These are phyloP conservation scores for Embiotoca jacksoni DNA, from an alignment of 2,113 vertebrate genomes.

Conservation along the genomic window DNA sequence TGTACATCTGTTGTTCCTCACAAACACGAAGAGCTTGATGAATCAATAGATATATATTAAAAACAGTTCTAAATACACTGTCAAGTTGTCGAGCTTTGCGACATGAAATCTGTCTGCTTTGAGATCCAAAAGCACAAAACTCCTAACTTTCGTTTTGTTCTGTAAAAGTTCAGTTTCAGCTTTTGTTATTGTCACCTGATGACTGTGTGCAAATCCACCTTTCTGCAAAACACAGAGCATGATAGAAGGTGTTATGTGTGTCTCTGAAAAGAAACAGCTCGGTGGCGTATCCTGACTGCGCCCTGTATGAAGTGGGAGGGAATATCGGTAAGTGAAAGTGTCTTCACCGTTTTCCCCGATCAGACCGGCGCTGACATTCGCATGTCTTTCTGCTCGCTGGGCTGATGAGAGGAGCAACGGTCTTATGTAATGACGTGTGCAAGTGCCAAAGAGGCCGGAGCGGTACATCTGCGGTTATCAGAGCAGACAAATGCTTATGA, in stretches of 20 bases:
- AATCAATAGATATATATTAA: too few relatives aligned
- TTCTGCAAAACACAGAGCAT: background rate
- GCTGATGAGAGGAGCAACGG: conserved; percentile 56
- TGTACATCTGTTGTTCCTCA: too few relatives aligned
- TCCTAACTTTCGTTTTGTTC: too few relatives aligned
- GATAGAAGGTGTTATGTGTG: background rate
- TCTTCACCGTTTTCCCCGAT: conserved; percentile 1
- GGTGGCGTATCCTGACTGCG: conserved; percentile 69
- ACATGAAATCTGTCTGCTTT: background rate
- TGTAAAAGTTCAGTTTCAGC: too few relatives aligned
- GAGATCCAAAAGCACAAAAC: background rate
- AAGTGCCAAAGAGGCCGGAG: conserved; percentile 36
- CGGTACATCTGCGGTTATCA: conserved; percentile 77
- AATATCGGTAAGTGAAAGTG: conserved; percentile 87
- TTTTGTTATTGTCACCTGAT: background rate
- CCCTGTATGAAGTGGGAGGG: conserved; percentile 90
- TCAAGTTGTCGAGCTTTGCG: background rate
- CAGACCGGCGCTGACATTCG: conserved; percentile 54
- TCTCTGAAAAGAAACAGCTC: conserved; percentile 81
- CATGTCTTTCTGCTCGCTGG: conserved; percentile 74
- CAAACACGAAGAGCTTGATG: too few relatives aligned
- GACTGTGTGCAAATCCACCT: background rate
- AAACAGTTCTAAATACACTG: background rate
- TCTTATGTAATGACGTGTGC: conserved; percentile 66
- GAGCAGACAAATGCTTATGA: conserved; percentile 76